These are phyloP conservation scores for Coregonus ussuriensis DNA, from an alignment of 2,797 vertebrate genomes.

Conservation along the genomic window DNA sequence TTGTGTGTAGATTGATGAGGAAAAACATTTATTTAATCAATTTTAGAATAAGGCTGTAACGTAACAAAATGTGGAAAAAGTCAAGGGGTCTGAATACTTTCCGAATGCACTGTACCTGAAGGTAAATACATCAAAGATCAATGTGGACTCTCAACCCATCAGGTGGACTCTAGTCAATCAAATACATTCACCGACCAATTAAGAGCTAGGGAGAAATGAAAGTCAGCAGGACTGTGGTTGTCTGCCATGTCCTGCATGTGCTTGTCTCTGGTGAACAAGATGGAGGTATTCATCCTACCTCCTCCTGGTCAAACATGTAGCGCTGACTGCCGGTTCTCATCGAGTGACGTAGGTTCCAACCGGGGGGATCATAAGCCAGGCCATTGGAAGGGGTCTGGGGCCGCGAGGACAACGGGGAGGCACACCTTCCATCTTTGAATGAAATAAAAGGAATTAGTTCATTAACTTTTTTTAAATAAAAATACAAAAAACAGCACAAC, in stretches of 20 bases:
- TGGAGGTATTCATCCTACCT: constrained; percentile 27
- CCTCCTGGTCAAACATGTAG: constrained; percentile 56
- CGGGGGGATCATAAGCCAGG: constrained; percentile 51
- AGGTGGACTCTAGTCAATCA: background rate
- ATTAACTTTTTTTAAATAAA: background rate
- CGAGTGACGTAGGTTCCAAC: constrained; percentile 49
- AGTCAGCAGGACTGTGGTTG: background rate
- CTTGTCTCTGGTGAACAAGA: background rate
- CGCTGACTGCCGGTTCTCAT: constrained; percentile 52
- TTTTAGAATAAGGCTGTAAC: no score
- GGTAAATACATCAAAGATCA: background rate
- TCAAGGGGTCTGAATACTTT: no score
- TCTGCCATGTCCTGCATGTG: background rate
- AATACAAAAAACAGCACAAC: background rate
- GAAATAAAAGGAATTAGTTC: background rate
- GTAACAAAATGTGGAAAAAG: no score
- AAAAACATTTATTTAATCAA: no score
- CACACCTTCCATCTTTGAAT: constrained; percentile 51
- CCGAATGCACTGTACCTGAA: no score
- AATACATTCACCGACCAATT: background rate
- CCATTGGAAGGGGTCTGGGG: constrained; percentile 58
- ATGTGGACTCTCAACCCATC: background rate
- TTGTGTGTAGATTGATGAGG: no score
- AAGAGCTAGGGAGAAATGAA: background rate
- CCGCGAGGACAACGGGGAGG: constrained; percentile 49